Conservation (phyloP, 2,797 vertebrate genomes). For the Cephalopachus bancanus region DNA sequence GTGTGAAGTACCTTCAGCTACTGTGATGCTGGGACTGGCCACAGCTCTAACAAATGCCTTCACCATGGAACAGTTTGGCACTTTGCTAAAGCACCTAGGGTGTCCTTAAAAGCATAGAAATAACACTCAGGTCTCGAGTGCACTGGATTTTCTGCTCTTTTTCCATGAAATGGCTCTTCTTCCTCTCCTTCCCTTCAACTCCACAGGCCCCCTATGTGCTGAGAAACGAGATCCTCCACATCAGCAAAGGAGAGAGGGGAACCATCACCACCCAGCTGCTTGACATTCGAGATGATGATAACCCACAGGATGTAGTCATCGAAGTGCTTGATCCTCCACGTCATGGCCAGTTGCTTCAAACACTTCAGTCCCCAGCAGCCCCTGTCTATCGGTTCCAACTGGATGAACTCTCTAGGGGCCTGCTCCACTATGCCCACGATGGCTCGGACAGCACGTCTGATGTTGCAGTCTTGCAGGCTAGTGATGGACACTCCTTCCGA, state of each 20-base stretch:
- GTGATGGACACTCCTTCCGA: constrained; percentile 94
- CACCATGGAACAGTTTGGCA: background rate
- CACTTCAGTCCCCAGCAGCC: constrained; percentile 83
- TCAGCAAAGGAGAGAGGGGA: constrained; percentile 87
- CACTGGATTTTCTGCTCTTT: background rate
- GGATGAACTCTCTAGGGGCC: constrained; percentile 90
- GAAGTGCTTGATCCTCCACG: constrained; percentile 92
- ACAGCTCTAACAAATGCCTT: background rate
- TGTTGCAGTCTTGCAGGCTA: constrained; percentile 91
- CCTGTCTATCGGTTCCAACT: constrained; percentile 88
- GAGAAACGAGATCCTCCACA: constrained; percentile 89
- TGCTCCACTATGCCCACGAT: constrained; percentile 93
- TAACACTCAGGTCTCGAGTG: background rate
- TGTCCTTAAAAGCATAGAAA: background rate
- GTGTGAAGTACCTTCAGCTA: background rate
- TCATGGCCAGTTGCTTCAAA: constrained; percentile 91
- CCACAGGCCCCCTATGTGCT: constrained; percentile 92
- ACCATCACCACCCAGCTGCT: constrained; percentile 90
- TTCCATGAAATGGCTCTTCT: background rate
- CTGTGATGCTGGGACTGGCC: background rate
- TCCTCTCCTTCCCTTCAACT: background rate
- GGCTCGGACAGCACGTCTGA: constrained; percentile 90
- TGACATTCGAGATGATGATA: constrained; percentile 94
- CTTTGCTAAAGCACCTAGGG: background rate
- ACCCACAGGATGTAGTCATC: constrained; percentile 93